phyloP scores from a whole-genome alignment of 37 sponge, comb jelly and placozoan species.

The Aphrocallistes beatrix region DNA sequence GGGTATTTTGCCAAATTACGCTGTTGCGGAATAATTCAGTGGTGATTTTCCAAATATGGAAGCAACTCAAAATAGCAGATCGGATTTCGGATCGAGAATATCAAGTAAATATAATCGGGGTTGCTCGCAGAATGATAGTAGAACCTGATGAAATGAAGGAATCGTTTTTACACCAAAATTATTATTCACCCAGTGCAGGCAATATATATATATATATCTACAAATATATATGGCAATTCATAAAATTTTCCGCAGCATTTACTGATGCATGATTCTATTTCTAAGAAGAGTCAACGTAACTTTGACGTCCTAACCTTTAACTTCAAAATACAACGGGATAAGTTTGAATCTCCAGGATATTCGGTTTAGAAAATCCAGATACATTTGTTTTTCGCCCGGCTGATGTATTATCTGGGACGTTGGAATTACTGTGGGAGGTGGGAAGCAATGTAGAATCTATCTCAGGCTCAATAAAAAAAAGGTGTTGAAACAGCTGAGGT shows the following conservation, averaged over 20 bases:
- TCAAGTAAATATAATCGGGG: background rate
- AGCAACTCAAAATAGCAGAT: background rate
- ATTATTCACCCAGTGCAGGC: conserved; percentile 17
- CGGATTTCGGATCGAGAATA: background rate
- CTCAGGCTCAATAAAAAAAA: too few relatives aligned
- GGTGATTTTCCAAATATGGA: background rate
- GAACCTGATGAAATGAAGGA: background rate
- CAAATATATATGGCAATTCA: background rate
- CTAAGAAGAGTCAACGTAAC: background rate
- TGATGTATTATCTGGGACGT: too few relatives aligned
- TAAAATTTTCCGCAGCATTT: background rate
- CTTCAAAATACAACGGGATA: background rate
- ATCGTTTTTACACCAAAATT: background rate
- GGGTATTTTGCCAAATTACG: background rate
- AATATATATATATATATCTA: conserved; percentile 20
- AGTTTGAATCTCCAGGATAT: background rate
- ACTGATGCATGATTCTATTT: background rate
- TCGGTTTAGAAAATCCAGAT: too few relatives aligned
- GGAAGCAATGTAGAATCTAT: too few relatives aligned
- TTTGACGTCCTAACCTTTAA: background rate
- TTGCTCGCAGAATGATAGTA: background rate
- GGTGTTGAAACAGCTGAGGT: too few relatives aligned
- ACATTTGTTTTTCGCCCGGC: too few relatives aligned
- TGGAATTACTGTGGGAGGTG: too few relatives aligned
- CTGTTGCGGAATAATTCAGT: background rate